Conservation (phyloP, 2,797 vertebrate species). For the Anabacerthia variegaticeps region DNA sequence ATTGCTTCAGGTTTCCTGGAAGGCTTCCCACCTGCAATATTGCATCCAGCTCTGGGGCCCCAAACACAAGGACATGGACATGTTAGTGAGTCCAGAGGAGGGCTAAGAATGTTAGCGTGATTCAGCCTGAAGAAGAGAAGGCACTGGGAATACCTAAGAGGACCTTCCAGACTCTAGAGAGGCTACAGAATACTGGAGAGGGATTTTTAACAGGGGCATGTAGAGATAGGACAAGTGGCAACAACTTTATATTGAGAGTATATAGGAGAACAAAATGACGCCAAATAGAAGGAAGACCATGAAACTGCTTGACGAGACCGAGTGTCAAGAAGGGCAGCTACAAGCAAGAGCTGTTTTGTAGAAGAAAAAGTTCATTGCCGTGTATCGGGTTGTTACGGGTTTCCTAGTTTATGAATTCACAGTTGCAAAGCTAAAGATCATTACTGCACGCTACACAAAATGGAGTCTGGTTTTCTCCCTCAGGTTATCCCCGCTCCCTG, state of each 20-base stretch:
- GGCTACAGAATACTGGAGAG: neutral
- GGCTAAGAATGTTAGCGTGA: neutral
- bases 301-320: no score
- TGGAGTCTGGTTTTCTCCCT: no score
- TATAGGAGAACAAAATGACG: no score
- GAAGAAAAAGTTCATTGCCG: no score
- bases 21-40: neutral
- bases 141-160: neutral
- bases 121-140: neutral
- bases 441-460: no score
- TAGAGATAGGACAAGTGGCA: neutral
- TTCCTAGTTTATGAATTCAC: no score
- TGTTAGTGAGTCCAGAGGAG: neutral
- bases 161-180: neutral
- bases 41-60: neutral
- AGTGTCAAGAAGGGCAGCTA: no score
- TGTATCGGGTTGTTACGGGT: no score
- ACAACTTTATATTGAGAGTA: neutral
- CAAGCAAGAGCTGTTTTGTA: no score
- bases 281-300: no score
- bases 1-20: neutral
- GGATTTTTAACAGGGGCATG: neutral
- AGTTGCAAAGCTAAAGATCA: no score
- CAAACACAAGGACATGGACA: neutral
- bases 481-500: no score